A percentile compares a stretch with the other conserved stretches of the same genome.
phyloP scores from a whole-genome alignment of 1,140 invertebrate species.

The Reticulitermes speratus region DNA sequence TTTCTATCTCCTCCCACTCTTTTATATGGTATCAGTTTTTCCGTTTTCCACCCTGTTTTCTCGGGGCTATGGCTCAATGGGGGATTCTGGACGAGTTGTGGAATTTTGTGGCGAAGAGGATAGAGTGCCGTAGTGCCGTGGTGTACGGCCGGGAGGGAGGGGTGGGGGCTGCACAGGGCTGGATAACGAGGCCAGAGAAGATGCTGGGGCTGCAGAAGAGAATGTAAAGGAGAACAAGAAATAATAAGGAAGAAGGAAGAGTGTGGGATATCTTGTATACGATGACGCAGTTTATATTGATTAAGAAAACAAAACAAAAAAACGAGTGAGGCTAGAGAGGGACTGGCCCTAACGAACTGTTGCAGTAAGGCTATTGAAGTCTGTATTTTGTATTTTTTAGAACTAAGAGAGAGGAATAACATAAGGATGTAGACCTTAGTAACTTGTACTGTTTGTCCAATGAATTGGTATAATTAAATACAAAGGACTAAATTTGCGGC shows the following conservation, averaged over 20 bases:
- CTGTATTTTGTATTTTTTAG: too few relatives aligned
- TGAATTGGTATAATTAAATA: too few relatives aligned
- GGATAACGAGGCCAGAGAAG: background rate
- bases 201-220: background rate
- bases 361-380: too few relatives aligned
- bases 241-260: background rate
- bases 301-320: background rate
- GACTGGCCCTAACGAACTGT: too few relatives aligned
- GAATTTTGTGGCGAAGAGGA: background rate
- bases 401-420: too few relatives aligned
- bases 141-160: background rate
- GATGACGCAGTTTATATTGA: background rate
- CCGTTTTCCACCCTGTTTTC: background rate
- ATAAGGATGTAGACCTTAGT: too few relatives aligned
- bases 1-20: background rate
- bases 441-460: too few relatives aligned
- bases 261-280: background rate
- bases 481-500: too few relatives aligned
- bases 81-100: background rate
- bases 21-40: background rate
- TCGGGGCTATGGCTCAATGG: background rate
- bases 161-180: background rate
- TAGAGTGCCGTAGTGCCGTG: background rate
- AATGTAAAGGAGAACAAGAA: background rate
- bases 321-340: too few relatives aligned